phyloP scores from a whole-genome alignment of 2,113 vertebrate species.

The Notothenia rossii region DNA sequence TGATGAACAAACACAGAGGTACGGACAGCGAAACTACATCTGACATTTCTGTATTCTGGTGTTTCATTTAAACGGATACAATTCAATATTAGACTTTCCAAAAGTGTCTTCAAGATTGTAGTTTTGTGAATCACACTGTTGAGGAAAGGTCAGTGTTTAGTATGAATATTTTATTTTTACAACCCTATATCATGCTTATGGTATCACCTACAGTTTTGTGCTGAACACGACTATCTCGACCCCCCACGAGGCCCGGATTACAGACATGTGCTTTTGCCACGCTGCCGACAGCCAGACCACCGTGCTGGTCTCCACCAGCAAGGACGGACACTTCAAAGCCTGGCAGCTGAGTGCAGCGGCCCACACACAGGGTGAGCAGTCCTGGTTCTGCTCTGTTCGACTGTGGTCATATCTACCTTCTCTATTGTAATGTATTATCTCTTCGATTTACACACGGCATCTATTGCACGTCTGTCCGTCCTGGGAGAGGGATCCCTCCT shows the following conservation, averaged over 20 bases:
- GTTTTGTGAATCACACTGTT: not conserved
- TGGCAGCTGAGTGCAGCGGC: constrained; percentile 87
- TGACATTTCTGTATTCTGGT: not conserved
- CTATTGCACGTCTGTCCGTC: no score
- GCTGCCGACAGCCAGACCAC: constrained; percentile 73
- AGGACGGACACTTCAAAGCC: constrained; percentile 93
- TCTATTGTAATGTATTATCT: no score
- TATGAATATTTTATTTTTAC: not conserved
- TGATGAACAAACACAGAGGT: constrained; percentile 90
- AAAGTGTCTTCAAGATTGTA: not conserved
- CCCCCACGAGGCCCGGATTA: constrained; percentile 90
- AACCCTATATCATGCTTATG: not conserved
- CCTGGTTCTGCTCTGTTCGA: not conserved
- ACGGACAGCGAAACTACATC: not conserved
- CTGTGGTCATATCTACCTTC: not conserved
- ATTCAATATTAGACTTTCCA: not conserved
- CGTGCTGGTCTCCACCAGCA: constrained; percentile 89
- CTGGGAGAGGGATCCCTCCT: no score
- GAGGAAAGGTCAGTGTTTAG: no score
- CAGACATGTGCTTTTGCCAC: constrained; percentile 89
- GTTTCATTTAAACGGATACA: not conserved
- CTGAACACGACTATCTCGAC: constrained; percentile 92
- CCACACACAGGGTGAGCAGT: constrained; percentile 74
- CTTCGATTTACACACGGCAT: no score
- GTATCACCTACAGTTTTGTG: constrained; percentile 84